Percentiles rank a stretch among this genome's conserved stretches.
phyloP scores from a whole-genome alignment of 2,113 vertebrate genomes.

The Pseudois nayaur region DNA sequence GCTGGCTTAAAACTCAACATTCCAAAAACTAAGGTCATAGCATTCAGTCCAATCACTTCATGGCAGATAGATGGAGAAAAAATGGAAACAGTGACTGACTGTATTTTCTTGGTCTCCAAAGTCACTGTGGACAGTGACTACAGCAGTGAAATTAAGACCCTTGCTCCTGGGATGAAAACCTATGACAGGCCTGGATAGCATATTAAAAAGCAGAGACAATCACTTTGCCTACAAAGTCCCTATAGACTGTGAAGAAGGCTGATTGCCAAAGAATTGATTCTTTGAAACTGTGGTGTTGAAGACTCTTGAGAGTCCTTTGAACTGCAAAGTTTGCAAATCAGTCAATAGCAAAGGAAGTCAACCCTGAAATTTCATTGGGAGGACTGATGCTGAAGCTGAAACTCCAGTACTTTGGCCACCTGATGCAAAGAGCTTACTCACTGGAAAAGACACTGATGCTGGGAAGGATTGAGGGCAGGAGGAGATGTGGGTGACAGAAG shows the following conservation, averaged over 20 bases:
- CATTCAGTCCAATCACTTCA: neutral
- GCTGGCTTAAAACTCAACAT: neutral
- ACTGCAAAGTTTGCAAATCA: neutral
- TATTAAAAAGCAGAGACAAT: neutral
- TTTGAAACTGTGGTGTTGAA: neutral
- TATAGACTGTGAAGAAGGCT: neutral
- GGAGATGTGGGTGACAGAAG: neutral
- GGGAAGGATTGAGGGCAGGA: neutral
- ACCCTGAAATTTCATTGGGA: neutral
- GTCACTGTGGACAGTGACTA: neutral
- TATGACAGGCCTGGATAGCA: neutral
- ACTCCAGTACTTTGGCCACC: neutral
- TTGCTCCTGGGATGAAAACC: neutral
- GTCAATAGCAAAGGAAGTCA: neutral
- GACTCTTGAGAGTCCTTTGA: neutral
- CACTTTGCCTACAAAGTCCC: neutral
- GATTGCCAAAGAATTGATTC: neutral
- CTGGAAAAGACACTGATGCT: neutral
- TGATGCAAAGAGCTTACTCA: neutral
- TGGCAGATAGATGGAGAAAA: neutral
- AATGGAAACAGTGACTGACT: neutral
- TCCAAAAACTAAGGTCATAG: neutral
- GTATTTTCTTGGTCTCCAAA: neutral
- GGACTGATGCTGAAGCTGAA: neutral
- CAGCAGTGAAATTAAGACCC: neutral